Evolutionary conservation across 1,140 invertebrate genomes (phyloP), one percentile per base, ranked within the genome.

Genomic region (Brachionus koreanus): DNA sequence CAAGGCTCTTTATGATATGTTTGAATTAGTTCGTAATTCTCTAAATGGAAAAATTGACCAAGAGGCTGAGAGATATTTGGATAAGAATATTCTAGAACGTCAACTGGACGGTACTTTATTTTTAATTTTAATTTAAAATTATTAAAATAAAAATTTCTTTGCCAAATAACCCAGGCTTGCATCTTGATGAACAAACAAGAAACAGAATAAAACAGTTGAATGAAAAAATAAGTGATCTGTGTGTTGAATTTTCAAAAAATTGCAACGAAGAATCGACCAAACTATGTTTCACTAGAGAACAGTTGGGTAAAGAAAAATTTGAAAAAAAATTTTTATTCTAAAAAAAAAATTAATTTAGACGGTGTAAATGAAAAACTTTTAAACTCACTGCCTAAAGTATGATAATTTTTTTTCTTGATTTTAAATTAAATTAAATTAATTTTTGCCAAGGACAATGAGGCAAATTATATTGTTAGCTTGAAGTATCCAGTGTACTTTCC

Each of bases 401-500:
- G 42, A 35, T n/a, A n/a, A 39, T 39, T 4, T 29, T 0, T 12
- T 83, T 85, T 85, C 23, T 72, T 37, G 16, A 57, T 19, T n/a
- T 63, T 29, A 5, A 16, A 29, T 33, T 57, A 84, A 42, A 39
- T 13, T 29, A 67, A 35, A 72, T 46, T 33, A 46, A 12, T 29
- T 74, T 74, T 42, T 19, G 82, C 25, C 83, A n/a, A 90, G 89
- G 84, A 86, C 67, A 87, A 87, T 2, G 85, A 85, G 74, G 89
- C 87, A 25, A 89, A 89, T 81, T 84, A 85, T 23, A 88, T 89
- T 82, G 88, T 91, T 1, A 87, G 89, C 6, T 83, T 91, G 42
- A 90, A 91, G 83, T 91, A 91, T 84, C 90, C 90, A 5, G 90
- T 91, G 83, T 89, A 90, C 69, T 90, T 90, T 83, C 90, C 90